Conservation (phyloP, 2,113 vertebrate species). For the Triplophysa rosa region DNA sequence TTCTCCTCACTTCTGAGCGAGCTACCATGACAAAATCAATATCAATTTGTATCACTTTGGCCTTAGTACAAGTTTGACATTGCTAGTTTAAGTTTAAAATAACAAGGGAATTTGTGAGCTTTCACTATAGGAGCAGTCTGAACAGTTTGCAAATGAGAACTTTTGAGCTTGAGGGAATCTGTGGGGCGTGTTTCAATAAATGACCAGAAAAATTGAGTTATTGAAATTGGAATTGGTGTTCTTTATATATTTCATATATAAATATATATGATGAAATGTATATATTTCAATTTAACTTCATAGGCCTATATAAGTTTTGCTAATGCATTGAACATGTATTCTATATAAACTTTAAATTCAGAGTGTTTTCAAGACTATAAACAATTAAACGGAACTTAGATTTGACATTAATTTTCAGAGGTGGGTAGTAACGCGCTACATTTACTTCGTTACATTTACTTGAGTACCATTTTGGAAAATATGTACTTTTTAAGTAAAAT, state of each 20-base stretch:
- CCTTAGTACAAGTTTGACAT: constrained; percentile 53
- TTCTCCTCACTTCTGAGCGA: constrained; percentile 60
- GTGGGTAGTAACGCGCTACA: too few relatives aligned
- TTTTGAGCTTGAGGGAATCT: not conserved
- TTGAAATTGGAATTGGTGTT: too few relatives aligned
- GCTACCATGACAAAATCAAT: constrained; percentile 59
- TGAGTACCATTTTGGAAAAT: too few relatives aligned
- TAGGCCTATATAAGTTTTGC: not conserved
- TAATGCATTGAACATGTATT: not conserved
- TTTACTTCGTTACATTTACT: too few relatives aligned
- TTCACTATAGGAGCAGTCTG: constrained; percentile 24
- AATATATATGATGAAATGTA: not conserved
- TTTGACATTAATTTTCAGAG: not conserved
- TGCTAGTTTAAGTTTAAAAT: constrained; percentile 52
- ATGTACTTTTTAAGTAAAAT: too few relatives aligned
- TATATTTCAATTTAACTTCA: not conserved
- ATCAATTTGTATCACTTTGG: constrained; percentile 53
- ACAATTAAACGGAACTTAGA: not conserved
- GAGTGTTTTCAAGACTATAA: not conserved
- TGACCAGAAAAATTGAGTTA: not conserved
- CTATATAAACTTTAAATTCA: constrained; percentile 1
- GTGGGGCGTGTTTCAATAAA: not conserved
- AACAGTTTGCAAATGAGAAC: constrained; percentile 3
- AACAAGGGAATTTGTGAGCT: constrained; percentile 50
- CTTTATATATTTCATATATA: not conserved